phyloP scores from a whole-genome alignment of 1,140 invertebrate genomes.

The Chrysoperla carnea region DNA sequence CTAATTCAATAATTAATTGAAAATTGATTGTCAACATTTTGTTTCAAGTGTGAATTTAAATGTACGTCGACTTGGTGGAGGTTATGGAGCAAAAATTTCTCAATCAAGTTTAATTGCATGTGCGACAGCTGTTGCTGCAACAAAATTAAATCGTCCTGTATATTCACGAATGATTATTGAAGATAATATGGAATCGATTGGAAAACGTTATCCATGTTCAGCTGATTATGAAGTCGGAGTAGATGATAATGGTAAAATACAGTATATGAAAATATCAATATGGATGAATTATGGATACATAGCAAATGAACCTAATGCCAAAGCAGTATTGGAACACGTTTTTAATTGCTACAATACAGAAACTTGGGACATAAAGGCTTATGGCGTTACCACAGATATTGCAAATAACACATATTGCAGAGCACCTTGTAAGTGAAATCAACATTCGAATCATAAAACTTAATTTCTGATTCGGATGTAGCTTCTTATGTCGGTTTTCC shows the following conservation, averaged over 20 bases:
- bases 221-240: slow-evolving; percentile 37
- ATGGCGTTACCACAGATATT: slow-evolving; percentile 27
- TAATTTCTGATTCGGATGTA: neutral
- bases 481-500: neutral
- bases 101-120: slow-evolving; percentile 22
- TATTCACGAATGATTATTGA: slow-evolving; percentile 36
- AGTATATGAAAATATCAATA: slow-evolving; percentile 22
- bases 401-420: slow-evolving; percentile 29
- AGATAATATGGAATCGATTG: slow-evolving; percentile 39
- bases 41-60: slow-evolving; percentile 1
- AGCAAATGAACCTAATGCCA: slow-evolving; percentile 23
- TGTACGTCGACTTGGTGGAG: slow-evolving; percentile 35
- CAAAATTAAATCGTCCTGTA: slow-evolving; percentile 31
- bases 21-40: no score
- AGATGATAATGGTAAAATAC: slow-evolving; percentile 26
- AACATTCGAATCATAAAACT: no score
- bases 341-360: slow-evolving; percentile 16
- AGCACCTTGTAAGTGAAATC: slow-evolving; percentile 24
- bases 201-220: slow-evolving; percentile 34
- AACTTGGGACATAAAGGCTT: slow-evolving; percentile 23
- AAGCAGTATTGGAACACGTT: slow-evolving; percentile 16
- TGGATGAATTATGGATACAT: slow-evolving; percentile 24
- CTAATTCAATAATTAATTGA: no score
- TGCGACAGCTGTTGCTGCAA: slow-evolving; percentile 31
- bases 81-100: slow-evolving; percentile 35